Base-by-base conservation (phyloP, 2,888 invertebrate species). In the Epinotia demarniana region DNA sequence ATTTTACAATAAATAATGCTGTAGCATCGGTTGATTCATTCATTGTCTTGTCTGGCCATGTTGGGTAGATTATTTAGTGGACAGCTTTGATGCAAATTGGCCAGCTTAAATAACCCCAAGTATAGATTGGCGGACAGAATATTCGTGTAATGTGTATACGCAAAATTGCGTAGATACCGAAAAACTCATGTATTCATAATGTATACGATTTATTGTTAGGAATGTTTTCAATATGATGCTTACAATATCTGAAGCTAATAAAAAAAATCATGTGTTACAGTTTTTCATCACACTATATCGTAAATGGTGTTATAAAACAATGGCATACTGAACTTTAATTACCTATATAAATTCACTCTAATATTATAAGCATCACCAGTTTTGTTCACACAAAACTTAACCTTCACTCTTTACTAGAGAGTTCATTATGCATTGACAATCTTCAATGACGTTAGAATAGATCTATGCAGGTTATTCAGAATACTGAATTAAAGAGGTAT, bases 1-100 rank as follows among this genome's bases (percentile, higher is more conserved):
- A 69, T 57, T 57, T 60, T n/a, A 60, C 69, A 60, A 69, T 69
- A 68, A 68, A 43, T 68, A 60, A 69, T 69, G 69, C 57, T 23
- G 39, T 19, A 39, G 68, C 69, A 69, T 60, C 16, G 39, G 46
- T 69, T 58, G 58, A n/a, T 69, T 33, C 18, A 67, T 23, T 33
- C 9, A 55, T 13, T 12, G 18, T 55, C n/a, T 33, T 55, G n/a
- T 49, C 27, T 62, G n/a, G 11, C 43, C 43, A 63, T 19, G 11
- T 33, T 23, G 27, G 39, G 0, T 39, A 39, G 9, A 39, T 39
- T 39, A 9, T 39, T 39, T 39, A 39, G 6, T 33, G 39, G 4
- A 39, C 9, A 9, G 2, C 39, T 39, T 39, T 39, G 39, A 39
- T 39, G 39, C 9, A 39, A 39, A 1, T 9, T 2, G 39, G 39